These are phyloP conservation scores for Parapsyche elsis DNA, from an alignment of 1,140 invertebrate species.

Conservation along the genomic window DNA sequence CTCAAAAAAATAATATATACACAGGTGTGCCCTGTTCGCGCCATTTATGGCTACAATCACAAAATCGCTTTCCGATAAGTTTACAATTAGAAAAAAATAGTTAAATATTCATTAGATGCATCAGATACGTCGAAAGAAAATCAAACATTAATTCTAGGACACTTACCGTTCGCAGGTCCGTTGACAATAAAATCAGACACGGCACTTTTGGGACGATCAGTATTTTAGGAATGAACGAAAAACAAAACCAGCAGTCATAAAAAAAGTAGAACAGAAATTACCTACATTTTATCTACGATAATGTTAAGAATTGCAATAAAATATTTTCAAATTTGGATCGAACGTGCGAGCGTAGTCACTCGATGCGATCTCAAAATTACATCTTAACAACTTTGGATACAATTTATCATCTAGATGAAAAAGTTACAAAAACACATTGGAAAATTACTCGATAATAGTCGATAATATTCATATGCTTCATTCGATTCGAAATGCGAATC, in stretches of 20 bases:
- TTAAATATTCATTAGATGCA: not conserved
- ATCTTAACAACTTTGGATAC: constrained; percentile 31
- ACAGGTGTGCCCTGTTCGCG: constrained; percentile 3
- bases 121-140: constrained; percentile 19
- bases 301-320: not conserved
- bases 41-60: constrained; percentile 49
- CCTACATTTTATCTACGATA: constrained; percentile 22
- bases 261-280: constrained; percentile 23
- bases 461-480: too few species aligned
- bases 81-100: not conserved
- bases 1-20: not conserved
- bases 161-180: not conserved
- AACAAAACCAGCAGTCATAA: constrained; percentile 35
- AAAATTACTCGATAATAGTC: too few species aligned
- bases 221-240: not conserved
- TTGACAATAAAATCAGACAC: not conserved
- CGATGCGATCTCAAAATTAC: not conserved
- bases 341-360: not conserved
- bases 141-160: constrained; percentile 8
- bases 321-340: not conserved
- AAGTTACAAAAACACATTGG: too few species aligned
- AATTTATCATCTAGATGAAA: too few species aligned
- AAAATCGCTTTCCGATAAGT: constrained; percentile 40
- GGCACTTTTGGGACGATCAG: not conserved
- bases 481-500: too few species aligned